These are phyloP conservation scores for Carposina sasakii DNA, from an alignment of 1,140 invertebrate genomes.

Conservation along the genomic window DNA sequence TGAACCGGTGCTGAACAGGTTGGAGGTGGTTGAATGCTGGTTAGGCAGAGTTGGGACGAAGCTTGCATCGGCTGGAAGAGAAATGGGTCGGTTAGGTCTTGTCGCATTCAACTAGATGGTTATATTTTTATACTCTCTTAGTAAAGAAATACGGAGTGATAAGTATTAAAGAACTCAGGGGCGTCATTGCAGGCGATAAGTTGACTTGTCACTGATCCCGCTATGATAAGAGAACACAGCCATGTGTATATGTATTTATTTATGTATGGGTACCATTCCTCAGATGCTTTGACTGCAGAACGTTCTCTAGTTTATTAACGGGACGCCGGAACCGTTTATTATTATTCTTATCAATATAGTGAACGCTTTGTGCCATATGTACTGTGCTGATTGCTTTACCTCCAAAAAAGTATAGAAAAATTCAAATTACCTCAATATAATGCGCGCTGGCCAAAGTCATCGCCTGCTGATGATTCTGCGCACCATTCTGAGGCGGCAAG, in stretches of 20 bases:
- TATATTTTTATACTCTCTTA: too few species aligned
- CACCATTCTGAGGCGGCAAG: conserved; percentile 73
- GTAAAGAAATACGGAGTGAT: too few species aligned
- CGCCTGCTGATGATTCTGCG: conserved; percentile 25
- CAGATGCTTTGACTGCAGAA: not conserved
- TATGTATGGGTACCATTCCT: too few species aligned
- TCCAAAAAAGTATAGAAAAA: not conserved
- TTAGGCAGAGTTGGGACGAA: conserved; percentile 32
- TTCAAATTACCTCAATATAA: conserved; percentile 13
- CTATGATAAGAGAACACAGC: too few species aligned
- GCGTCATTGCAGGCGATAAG: too few species aligned
- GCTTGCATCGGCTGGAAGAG: conserved; percentile 42
- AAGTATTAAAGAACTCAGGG: too few species aligned
- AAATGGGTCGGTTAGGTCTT: too few species aligned
- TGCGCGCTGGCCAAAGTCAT: conserved; percentile 9
- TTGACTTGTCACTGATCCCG: too few species aligned
- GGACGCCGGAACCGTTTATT: not conserved
- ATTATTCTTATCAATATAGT: too few species aligned
- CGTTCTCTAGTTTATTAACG: not conserved
- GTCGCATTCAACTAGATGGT: too few species aligned
- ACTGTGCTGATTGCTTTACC: not conserved
- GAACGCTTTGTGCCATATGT: not conserved
- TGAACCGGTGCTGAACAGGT: conserved; percentile 8
- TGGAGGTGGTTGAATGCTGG: conserved; percentile 21
- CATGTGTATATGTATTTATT: too few species aligned